phyloP scores from a whole-genome alignment of 2,888 invertebrate species.

The Nomada ruficornis region DNA sequence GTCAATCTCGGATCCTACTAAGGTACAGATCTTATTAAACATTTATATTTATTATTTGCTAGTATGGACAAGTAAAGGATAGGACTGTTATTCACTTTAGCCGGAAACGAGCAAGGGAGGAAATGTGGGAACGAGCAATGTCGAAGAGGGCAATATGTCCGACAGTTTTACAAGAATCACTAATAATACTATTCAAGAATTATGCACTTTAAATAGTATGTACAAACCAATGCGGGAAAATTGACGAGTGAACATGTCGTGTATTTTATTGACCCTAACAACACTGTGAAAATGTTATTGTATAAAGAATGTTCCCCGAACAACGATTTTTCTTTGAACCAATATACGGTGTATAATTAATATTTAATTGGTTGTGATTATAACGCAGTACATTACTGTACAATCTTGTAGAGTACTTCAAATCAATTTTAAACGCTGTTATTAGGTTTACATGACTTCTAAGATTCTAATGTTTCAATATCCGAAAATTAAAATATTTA shows the following conservation, averaged over 20 bases:
- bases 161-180: slow-evolving; percentile 86
- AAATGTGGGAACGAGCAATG: slow-evolving; percentile 52
- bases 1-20: slow-evolving; percentile 83
- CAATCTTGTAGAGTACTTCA: slow-evolving; percentile 6
- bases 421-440: slow-evolving; percentile 30
- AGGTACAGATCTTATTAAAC: slow-evolving; percentile 53
- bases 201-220: slow-evolving; percentile 81
- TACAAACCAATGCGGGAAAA: slow-evolving; percentile 72
- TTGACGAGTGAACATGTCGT: slow-evolving; percentile 52
- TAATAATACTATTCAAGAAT: slow-evolving; percentile 84
- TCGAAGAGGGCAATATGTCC: slow-evolving; percentile 82
- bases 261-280: slow-evolving; percentile 37
- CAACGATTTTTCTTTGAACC: slow-evolving; percentile 15
- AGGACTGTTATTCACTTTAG: slow-evolving; percentile 47
- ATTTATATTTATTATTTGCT: neutral
- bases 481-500: slow-evolving; percentile 44
- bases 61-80: neutral
- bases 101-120: slow-evolving; percentile 54
- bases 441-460: slow-evolving; percentile 35
- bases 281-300: slow-evolving; percentile 22
- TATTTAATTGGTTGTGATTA: slow-evolving; percentile 62
- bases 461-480: slow-evolving; percentile 7
- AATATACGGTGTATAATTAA: slow-evolving; percentile 39
- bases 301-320: slow-evolving; percentile 35
- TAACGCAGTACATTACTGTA: slow-evolving; percentile 40